These are phyloP conservation scores for Urocolius indicus DNA, from an alignment of 2,113 vertebrate genomes.

Conservation along the genomic window DNA sequence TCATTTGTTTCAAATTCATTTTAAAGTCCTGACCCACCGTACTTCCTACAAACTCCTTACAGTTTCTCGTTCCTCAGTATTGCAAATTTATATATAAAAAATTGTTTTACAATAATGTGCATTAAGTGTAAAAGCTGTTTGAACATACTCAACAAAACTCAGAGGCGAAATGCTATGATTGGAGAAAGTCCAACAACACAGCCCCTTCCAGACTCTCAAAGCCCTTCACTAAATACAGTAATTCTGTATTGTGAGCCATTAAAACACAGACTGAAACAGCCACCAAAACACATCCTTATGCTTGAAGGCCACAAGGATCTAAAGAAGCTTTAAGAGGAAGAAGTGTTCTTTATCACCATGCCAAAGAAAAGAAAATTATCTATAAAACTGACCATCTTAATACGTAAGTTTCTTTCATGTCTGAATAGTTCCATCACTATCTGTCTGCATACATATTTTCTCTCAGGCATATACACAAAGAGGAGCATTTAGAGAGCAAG, in stretches of 20 bases:
- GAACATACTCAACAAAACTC: not conserved
- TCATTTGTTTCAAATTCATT: not conserved
- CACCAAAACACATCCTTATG: not conserved
- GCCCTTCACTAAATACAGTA: not conserved
- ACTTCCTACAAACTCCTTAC: not conserved
- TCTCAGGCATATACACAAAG: not conserved
- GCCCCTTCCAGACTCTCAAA: not conserved
- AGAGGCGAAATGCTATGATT: fast-evolving
- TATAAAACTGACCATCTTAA: not conserved
- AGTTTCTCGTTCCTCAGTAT: not conserved
- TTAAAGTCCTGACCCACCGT: not conserved
- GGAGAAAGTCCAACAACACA: not conserved
- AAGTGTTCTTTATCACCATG: not conserved
- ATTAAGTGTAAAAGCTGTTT: not conserved
- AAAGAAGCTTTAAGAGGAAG: not conserved
- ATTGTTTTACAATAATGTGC: not conserved
- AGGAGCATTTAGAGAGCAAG: not conserved
- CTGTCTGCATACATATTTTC: not conserved
- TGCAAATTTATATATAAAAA: not conserved
- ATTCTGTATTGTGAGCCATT: not conserved
- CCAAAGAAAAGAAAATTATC: not conserved
- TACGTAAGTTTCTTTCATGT: not conserved
- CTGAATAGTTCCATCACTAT: not conserved
- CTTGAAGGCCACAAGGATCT: not conserved
- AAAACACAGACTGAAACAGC: not conserved